A percentile compares a stretch with the other conserved stretches of the same genome.
These are phyloP conservation scores for Rhingia rostrata DNA, from an alignment of 2,888 invertebrate genomes.

Conservation along the genomic window DNA sequence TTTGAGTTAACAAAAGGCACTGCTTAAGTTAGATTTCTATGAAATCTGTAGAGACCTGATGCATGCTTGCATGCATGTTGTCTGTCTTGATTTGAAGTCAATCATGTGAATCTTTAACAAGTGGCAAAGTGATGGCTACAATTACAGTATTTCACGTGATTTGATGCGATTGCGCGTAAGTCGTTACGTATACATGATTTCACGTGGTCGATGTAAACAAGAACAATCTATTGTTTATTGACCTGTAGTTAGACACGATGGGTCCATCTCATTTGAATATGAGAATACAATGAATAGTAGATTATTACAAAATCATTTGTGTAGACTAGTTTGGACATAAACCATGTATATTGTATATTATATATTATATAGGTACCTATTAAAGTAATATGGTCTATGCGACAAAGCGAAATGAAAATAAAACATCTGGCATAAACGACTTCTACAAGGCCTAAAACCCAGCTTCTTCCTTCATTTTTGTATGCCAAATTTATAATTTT, in stretches of 20 bases:
- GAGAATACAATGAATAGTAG: too few relatives aligned
- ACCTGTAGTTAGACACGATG: neutral
- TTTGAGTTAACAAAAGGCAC: slow-evolving; percentile 1
- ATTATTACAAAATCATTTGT: too few relatives aligned
- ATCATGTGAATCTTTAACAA: slow-evolving; percentile 6
- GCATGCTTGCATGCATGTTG: slow-evolving; percentile 4
- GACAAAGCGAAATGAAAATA: too few relatives aligned
- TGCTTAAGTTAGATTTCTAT: neutral
- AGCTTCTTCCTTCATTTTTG: too few relatives aligned
- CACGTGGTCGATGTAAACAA: neutral
- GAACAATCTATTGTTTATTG: neutral
- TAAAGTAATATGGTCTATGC: too few relatives aligned
- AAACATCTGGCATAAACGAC: too few relatives aligned
- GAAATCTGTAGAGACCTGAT: neutral
- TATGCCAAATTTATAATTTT: too few relatives aligned
- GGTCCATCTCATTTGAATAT: too few relatives aligned
- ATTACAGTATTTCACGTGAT: slow-evolving; percentile 2
- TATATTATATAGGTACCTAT: too few relatives aligned
- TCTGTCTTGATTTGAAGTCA: slow-evolving; percentile 9
- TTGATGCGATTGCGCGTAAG: neutral
- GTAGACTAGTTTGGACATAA: too few relatives aligned
- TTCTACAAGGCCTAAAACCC: too few relatives aligned
- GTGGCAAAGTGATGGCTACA: neutral
- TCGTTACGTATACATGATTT: neutral
- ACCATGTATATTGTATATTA: too few relatives aligned